These are phyloP conservation scores for Istiophorus platypterus DNA, from an alignment of 2,113 vertebrate species.

Conservation along the genomic window DNA sequence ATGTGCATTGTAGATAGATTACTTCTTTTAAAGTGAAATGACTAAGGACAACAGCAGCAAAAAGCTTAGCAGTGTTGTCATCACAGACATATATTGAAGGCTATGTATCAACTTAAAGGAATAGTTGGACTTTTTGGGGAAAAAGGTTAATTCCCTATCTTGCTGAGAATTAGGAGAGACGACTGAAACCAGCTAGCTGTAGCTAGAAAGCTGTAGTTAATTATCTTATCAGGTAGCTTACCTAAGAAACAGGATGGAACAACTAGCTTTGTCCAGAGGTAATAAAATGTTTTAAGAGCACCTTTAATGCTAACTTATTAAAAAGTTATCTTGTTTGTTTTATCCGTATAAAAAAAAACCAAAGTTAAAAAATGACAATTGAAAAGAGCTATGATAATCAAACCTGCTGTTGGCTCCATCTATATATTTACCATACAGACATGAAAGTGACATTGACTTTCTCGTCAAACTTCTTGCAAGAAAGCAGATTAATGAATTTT, in stretches of 20 bases:
- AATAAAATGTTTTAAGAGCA: background rate
- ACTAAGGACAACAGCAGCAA: slow-evolving; percentile 43
- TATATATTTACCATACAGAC: background rate
- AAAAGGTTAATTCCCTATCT: background rate
- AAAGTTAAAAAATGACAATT: background rate
- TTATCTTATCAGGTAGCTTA: no score
- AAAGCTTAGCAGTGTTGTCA: slow-evolving; percentile 9
- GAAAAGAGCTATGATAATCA: background rate
- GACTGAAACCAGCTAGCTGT: no score
- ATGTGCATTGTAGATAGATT: background rate
- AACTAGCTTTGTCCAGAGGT: background rate
- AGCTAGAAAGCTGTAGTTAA: no score
- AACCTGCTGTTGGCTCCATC: background rate
- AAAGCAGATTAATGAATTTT: background rate
- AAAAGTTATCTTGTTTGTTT: background rate
- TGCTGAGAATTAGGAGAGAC: background rate
- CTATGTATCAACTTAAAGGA: background rate
- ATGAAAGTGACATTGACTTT: background rate
- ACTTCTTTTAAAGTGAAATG: slow-evolving; percentile 1
- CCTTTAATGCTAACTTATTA: background rate
- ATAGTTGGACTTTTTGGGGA: background rate
- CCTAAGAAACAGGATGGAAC: background rate
- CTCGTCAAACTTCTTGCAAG: background rate
- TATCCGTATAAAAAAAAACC: background rate
- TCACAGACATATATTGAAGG: background rate